These are phyloP conservation scores for Chorisops tibialis DNA, from an alignment of 2,888 invertebrate genomes.

Conservation along the genomic window DNA sequence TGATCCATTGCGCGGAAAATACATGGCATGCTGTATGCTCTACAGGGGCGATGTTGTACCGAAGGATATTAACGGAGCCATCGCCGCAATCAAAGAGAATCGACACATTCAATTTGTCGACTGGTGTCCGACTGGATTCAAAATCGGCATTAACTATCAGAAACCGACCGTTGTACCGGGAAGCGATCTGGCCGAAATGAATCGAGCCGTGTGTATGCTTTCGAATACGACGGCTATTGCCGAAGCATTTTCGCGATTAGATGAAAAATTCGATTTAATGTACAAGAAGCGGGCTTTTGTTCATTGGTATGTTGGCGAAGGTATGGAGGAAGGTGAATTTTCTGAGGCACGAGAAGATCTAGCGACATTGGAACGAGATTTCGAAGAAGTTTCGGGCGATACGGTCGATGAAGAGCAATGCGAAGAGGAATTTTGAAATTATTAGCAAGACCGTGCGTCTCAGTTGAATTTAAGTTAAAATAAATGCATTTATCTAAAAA, in stretches of 20 bases:
- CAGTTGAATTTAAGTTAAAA: too few relatives aligned
- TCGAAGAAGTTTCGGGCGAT: slow-evolving; percentile 71
- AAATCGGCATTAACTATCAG: slow-evolving; percentile 82
- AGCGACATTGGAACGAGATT: slow-evolving; percentile 68
- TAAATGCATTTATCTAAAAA: too few relatives aligned
- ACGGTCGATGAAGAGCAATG: too few relatives aligned
- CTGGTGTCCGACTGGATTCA: too few relatives aligned
- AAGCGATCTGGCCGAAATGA: slow-evolving; percentile 76
- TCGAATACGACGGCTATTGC: slow-evolving; percentile 86
- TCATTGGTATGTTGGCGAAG: slow-evolving; percentile 84
- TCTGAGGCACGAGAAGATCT: slow-evolving; percentile 77
- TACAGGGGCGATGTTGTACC: slow-evolving; percentile 77
- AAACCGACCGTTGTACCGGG: slow-evolving; percentile 74
- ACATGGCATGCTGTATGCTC: slow-evolving; percentile 63
- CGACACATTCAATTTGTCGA: slow-evolving; percentile 57
- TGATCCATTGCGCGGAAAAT: slow-evolving; percentile 70
- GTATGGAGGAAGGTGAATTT: slow-evolving; percentile 82
- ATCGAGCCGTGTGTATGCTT: slow-evolving; percentile 84
- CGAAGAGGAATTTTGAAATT: too few relatives aligned
- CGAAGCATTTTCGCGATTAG: slow-evolving; percentile 79
- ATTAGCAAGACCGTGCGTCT: too few relatives aligned
- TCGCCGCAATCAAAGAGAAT: slow-evolving; percentile 67
- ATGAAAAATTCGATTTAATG: slow-evolving; percentile 90
- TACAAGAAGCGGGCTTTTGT: slow-evolving; percentile 87
- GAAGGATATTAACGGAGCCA: slow-evolving; percentile 71